Evolutionary conservation across 2,113 vertebrate species (phyloP), one percentile per base, ranked within the genome.

Genomic region (Triplophysa rosa): DNA sequence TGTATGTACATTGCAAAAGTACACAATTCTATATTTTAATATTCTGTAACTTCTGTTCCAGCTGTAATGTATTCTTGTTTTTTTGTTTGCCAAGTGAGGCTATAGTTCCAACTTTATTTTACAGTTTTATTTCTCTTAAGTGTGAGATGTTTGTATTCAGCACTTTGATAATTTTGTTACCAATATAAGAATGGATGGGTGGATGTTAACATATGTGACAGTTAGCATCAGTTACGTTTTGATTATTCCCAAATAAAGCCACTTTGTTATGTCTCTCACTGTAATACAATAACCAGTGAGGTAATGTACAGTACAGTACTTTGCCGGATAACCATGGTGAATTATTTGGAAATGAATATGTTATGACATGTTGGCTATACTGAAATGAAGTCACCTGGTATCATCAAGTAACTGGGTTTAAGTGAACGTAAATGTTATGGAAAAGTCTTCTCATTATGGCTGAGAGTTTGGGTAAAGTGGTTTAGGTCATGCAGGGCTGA

Each of bases 401-500:
- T 68, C 56, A 64, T 70, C 24, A 29, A 74, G 79, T 52, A 54
- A 29, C 17, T 45, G 40, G 62, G 67, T 56, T 75, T 16, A 42
- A 77, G 58, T 70, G 59, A 89, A 86, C 84, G 84, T 89, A 89
- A 90, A 92, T 88, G 88, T 92, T 91, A 80, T 82, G 86, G 82
- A 80, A 75, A 86, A 84, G 59, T 74, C 82, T 73, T 85, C 73
- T 84, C 88, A 85, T 78, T 83, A 45, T 49, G 68, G 84, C 54
- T 29, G 45, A 77, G 74, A 74, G 68, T 80, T 82, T 74, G 56
- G 49, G 37, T 79, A 42, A 72, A 80, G 82, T 70, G 33, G 67
- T 71, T 80, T 37, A 69, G 61, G 63, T 62, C 79, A 84, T 67
- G 67, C 74, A 84, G 81, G 74, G 83, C 80, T 65, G 62, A 82